These are phyloP conservation scores for Triplophysa rosa DNA, from an alignment of 2,113 vertebrate species.

Conservation along the genomic window DNA sequence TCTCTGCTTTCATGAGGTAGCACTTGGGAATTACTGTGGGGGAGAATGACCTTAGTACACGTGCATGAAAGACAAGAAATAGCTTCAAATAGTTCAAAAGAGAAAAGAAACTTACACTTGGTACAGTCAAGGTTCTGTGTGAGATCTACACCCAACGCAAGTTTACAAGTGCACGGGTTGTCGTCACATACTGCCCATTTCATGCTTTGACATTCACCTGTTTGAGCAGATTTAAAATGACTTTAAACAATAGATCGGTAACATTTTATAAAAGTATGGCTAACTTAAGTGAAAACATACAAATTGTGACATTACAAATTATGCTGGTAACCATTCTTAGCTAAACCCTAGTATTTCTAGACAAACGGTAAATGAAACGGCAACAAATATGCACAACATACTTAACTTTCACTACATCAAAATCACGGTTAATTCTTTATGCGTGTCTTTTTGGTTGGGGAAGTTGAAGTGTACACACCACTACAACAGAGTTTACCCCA, in stretches of 20 bases:
- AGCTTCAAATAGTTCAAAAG: background rate
- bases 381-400: no score
- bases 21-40: conserved; percentile 88
- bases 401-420: no score
- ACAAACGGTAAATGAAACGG: no score
- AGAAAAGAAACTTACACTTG: conserved; percentile 57
- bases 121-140: background rate
- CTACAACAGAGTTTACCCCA: background rate
- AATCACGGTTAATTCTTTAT: background rate
- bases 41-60: background rate
- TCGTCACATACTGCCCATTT: conserved; percentile 66
- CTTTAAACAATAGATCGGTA: background rate
- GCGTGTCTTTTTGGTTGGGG: no score
- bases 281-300: background rate
- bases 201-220: conserved; percentile 54
- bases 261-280: background rate
- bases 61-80: background rate
- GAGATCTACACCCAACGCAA: fast-evolving
- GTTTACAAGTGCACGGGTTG: fast-evolving
- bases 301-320: no score
- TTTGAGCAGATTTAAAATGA: background rate
- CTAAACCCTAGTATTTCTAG: no score
- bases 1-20: conserved; percentile 87
- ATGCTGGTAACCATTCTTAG: no score
- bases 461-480: background rate